phyloP scores from a whole-genome alignment of 2,888 invertebrate genomes.

The Lysandra coridon region DNA sequence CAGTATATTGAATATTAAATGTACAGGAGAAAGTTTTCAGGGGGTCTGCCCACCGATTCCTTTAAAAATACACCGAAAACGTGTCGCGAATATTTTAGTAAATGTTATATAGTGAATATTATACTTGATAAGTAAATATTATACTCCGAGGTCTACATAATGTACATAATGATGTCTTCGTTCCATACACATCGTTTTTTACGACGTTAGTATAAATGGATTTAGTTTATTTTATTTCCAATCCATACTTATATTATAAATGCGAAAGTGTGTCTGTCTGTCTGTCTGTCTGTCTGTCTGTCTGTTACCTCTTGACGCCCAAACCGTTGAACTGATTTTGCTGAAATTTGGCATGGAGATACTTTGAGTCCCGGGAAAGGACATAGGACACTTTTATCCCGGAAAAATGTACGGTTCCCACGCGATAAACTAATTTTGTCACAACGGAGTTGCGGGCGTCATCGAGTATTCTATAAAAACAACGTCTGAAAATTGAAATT shows the following conservation, averaged over 20 bases:
- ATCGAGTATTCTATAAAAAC: neutral
- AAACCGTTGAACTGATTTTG: too few species aligned
- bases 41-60: slow-evolving; percentile 60
- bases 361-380: too few species aligned
- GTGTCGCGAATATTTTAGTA: slow-evolving; percentile 61
- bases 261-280: too few species aligned
- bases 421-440: too few species aligned
- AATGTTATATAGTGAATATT: slow-evolving; percentile 1
- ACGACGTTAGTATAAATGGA: neutral
- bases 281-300: too few species aligned
- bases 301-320: too few species aligned
- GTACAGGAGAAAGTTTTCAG: slow-evolving; percentile 70
- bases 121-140: slow-evolving; percentile 21
- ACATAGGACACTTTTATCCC: too few species aligned
- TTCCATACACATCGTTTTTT: slow-evolving; percentile 13
- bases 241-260: neutral
- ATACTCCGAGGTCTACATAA: neutral
- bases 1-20: slow-evolving; percentile 81
- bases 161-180: slow-evolving; percentile 10
- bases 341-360: too few species aligned
- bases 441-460: too few species aligned
- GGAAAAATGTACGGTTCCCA: too few species aligned
- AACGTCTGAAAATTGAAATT: neutral
- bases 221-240: slow-evolving; percentile 8
- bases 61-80: slow-evolving; percentile 78